Base-by-base conservation (phyloP, 1,140 invertebrate genomes). In the Drosophila biarmipes region DNA sequence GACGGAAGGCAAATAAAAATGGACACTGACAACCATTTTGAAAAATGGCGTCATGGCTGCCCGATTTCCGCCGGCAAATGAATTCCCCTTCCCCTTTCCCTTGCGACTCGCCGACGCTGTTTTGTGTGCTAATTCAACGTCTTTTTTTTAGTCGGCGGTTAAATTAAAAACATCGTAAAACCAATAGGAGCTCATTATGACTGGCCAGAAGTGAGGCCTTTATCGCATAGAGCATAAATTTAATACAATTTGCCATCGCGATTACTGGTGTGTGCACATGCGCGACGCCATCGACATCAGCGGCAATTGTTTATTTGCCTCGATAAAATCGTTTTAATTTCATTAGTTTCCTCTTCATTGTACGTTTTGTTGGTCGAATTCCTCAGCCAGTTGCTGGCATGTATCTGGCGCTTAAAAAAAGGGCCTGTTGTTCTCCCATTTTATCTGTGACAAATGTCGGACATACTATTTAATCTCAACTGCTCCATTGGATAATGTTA, bases 31-130 rank as follows among this genome's bases (percentile, higher is more conserved):
- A 46, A 15, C 53, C 64, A 81, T 71, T 85, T 87, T 86, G 77
- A 86, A 80, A 86, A 74, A 73, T 86, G 73, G 77, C 81, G 77
- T 85, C 81, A 85, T 58, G 81, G 81, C 69, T 80, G 78, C 63
- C 68, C 63, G 77, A 86, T 80, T 85, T 78, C 82, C 82, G 80
- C 27, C 67, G 59, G 67, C 64, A 74, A 84, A 78, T 82, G 63
- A 81, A 69, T 81, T 78, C n/a, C n/a, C n/a, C n/a, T n/a, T n/a
- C n/a, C n/a, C n/a, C n/a, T n/a, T 71, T 59, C 40, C 48, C 66
- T 49, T 73, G 54, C 73, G 61, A 61, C 73, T 73, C 19, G 68
- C 40, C 59, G 45, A 19, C 42, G 59, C 45, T 55, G 54, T 37
- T 66, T 31, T 53, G 46, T 46, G 40, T n/a, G 40, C 40, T 55